These are phyloP conservation scores for Gadopsis marmoratus DNA, from an alignment of 2,797 vertebrate genomes.

Conservation along the genomic window DNA sequence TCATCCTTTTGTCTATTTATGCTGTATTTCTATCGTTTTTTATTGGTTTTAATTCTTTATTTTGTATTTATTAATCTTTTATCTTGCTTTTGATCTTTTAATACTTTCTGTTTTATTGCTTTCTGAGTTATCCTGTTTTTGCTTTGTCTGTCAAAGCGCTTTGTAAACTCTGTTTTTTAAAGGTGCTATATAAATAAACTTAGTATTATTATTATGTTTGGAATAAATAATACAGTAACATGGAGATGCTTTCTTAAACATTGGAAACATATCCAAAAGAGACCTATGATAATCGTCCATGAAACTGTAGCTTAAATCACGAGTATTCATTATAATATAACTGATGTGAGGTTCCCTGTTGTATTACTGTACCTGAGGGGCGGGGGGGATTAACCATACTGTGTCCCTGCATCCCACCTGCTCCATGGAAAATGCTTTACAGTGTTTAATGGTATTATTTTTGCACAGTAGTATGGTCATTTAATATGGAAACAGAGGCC, in stretches of 20 bases:
- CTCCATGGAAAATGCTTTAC: not conserved
- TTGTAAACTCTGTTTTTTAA: too few relatives aligned
- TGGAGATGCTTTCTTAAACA: not conserved
- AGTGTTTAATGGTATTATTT: not conserved
- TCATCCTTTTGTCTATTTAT: not conserved
- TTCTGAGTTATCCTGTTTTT: too few relatives aligned
- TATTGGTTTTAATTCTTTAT: too few relatives aligned
- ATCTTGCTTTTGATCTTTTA: too few relatives aligned
- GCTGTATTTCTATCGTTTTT: too few relatives aligned
- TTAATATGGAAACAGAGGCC: not conserved
- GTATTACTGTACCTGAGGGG: too few relatives aligned
- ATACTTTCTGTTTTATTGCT: too few relatives aligned
- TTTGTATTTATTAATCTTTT: too few relatives aligned
- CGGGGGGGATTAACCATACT: not conserved
- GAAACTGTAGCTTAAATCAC: not conserved
- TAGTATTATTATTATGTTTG: too few relatives aligned
- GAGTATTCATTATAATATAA: not conserved
- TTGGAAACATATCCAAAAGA: not conserved
- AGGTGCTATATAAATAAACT: too few relatives aligned
- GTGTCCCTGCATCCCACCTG: not conserved
- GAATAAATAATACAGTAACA: too few relatives aligned
- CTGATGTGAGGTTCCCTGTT: not conserved
- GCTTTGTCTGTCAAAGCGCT: too few relatives aligned
- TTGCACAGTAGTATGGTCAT: not conserved
- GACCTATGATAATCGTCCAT: not conserved